Evolutionary conservation across 2,888 invertebrate species (phyloP).

Genomic region (Allacma fusca): DNA sequence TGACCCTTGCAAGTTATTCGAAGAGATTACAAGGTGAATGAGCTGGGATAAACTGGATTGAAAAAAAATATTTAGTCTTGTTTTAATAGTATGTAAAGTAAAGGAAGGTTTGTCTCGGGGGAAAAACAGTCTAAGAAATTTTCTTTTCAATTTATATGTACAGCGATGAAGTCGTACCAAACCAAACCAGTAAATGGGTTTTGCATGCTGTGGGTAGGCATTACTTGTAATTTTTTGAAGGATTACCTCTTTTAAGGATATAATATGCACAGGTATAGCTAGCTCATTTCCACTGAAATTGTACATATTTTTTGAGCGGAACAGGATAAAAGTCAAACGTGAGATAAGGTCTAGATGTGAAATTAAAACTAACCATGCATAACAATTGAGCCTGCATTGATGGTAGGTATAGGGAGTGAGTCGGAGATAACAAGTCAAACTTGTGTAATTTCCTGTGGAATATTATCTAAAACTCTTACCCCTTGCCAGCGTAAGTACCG

Average conservation of each 20-base stretch:
- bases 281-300: not conserved
- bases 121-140: too few species aligned
- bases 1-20: slow-evolving; percentile 93
- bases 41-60: slow-evolving; percentile 13
- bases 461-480: too few species aligned
- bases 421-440: not conserved
- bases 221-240: not conserved
- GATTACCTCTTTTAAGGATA: not conserved
- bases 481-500: too few species aligned
- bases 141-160: not conserved
- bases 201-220: not conserved
- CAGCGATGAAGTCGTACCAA: not conserved
- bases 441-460: not conserved
- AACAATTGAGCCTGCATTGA: not conserved
- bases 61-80: slow-evolving; percentile 2
- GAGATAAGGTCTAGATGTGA: slow-evolving; percentile 5
- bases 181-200: not conserved
- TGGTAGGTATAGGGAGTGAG: not conserved
- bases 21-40: slow-evolving; percentile 90
- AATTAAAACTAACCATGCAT: slow-evolving; percentile 30
- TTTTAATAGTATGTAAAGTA: not conserved
- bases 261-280: not conserved
- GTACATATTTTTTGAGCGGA: not conserved
- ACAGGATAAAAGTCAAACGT: slow-evolving; percentile 12
- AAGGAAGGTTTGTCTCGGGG: too few species aligned